Evolutionary conservation across 2,888 invertebrate species (phyloP).

Genomic region (Eupithecia subumbrata): DNA sequence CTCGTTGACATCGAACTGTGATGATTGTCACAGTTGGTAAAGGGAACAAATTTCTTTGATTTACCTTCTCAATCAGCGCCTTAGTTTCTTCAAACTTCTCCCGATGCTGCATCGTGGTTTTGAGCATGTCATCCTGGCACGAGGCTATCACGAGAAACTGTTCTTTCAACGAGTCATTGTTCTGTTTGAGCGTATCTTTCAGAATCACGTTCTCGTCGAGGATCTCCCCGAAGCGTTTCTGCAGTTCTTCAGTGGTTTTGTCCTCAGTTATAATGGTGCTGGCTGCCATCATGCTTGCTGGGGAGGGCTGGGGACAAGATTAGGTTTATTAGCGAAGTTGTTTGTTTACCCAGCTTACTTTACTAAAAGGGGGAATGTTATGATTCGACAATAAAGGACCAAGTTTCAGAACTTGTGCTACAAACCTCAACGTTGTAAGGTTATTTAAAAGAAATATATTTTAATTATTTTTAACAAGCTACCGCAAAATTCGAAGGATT

Average conservation of each 20-base stretch:
- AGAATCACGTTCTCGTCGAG: constrained; percentile 84
- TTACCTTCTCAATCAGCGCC: constrained; percentile 81
- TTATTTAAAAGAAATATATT: no score
- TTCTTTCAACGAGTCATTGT: constrained; percentile 87
- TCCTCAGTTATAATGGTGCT: constrained; percentile 75
- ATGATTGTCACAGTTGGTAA: no score
- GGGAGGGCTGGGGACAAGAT: constrained; percentile 65
- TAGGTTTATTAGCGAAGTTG: background rate
- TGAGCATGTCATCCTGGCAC: constrained; percentile 87
- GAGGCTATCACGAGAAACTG: constrained; percentile 85
- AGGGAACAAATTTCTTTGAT: constrained; percentile 11
- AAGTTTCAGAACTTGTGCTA: no score
- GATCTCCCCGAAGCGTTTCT: constrained; percentile 79
- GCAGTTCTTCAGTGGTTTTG: constrained; percentile 73
- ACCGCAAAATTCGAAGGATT: no score
- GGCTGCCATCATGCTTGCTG: constrained; percentile 76
- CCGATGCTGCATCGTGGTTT: constrained; percentile 84
- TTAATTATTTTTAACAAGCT: no score
- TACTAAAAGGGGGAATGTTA: no score
- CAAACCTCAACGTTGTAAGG: no score
- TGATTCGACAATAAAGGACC: no score
- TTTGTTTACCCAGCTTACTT: no score
- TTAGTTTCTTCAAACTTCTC: constrained; percentile 87
- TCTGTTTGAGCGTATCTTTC: constrained; percentile 86
- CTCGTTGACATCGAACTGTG: no score